A percentile compares a stretch with the other conserved stretches of the same genome.
Evolutionary conservation across 2,888 invertebrate species (phyloP).

Genomic region (Drosophila planitibia): DNA sequence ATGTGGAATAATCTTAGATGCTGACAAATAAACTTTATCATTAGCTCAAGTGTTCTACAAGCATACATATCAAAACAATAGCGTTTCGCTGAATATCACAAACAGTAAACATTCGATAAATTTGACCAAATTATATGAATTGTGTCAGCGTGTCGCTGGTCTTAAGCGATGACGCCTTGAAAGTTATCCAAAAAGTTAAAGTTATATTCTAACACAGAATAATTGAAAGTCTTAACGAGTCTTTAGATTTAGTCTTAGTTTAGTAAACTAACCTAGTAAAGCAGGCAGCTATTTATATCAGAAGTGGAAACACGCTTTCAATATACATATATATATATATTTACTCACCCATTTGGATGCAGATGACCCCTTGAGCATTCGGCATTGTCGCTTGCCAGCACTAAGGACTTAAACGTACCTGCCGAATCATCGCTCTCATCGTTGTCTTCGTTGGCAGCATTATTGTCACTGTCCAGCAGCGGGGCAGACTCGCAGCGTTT

Average conservation of each 20-base stretch:
- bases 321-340: not conserved
- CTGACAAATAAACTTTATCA: conserved; percentile 21
- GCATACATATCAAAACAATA: not conserved
- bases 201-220: not conserved
- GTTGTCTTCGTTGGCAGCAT: conserved; percentile 22
- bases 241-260: not conserved
- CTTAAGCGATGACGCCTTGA: not conserved
- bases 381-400: conserved; percentile 3
- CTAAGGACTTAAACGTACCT: conserved; percentile 36
- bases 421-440: conserved; percentile 6
- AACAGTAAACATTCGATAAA: conserved; percentile 6
- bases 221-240: not conserved
- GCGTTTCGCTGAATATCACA: not conserved
- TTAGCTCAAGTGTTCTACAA: conserved; percentile 15
- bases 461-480: conserved; percentile 46
- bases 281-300: not conserved
- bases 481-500: conserved; percentile 48
- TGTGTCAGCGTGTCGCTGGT: not conserved
- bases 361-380: not conserved
- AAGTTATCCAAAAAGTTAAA: not conserved
- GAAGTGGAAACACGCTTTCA: not conserved
- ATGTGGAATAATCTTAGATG: conserved; percentile 17
- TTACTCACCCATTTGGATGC: not conserved
- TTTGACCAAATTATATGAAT: not conserved
- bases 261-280: not conserved